Evolutionary conservation across 2,797 vertebrate species (phyloP), one percentile per base, ranked within the genome.

Genomic region (Paguma larvata): DNA sequence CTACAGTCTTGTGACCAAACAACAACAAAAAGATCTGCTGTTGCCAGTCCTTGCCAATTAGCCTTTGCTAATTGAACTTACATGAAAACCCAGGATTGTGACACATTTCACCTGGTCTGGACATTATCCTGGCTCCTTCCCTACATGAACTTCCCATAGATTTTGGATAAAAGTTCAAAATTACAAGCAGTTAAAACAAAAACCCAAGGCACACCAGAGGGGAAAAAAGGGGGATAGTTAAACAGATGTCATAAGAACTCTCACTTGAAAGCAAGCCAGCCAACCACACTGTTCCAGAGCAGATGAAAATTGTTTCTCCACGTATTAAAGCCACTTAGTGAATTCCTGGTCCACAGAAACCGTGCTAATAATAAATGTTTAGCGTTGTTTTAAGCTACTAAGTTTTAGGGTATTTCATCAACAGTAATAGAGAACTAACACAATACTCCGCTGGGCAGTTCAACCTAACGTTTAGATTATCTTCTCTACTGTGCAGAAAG

Each of bases 151-250:
- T 65, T 83, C 11, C 12, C 25, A 84, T n/a, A 44, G 25, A 46
- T 85, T 91, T 94, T 88, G 83, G 62, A 63, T 93, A 59, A 70
- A 92, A 30, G 12, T 51, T 70, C 70, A 94, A 56, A 89, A 80
- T 80, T 79, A 53, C 85, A 72, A 75, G 65, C 11, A 34, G 11
- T 59, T 67, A 84, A 84, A 92, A 78, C 2, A 72, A 93, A 92
- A 85, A 19, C 8, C 2, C 63, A 79, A 44, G 25, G 11, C 15
- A 62, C 48, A 89, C 3, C 21, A 73, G n/a, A 51, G 34, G 16
- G 9, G 48, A 41, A 13, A 34, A 38, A 65, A n/a, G 38, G 3
- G 15, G 53, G n/a, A 53, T n/a, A 51, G 21, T 32, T 72, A 91
- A 67, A 67, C 44, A 46, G 41, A 65, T 38, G 38, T 48, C 56